Conservation (phyloP, 2,888 invertebrate genomes). For the Linnaemya vulpina region DNA sequence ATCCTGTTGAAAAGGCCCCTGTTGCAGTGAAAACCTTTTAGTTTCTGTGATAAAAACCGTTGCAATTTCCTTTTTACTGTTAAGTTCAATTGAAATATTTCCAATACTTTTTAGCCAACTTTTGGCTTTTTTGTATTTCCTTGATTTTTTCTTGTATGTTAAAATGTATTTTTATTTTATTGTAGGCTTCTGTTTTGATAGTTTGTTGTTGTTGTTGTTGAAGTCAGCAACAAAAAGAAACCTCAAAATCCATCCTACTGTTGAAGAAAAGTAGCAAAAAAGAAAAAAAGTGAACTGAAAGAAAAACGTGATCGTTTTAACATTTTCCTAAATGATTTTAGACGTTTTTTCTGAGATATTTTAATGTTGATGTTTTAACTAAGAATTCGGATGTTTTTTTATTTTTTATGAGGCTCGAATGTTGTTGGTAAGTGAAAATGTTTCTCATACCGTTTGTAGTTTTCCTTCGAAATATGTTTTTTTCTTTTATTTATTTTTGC, state of each 20-base stretch:
- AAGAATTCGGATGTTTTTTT: conserved; percentile 53
- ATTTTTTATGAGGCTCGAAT: neutral
- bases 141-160: conserved; percentile 59
- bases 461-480: conserved; percentile 4
- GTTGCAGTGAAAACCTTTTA: neutral
- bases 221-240: conserved; percentile 14
- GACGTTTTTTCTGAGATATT: conserved; percentile 67
- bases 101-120: conserved; percentile 23
- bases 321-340: conserved; percentile 77
- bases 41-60: too few species aligned
- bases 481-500: neutral
- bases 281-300: conserved; percentile 31
- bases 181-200: conserved; percentile 62
- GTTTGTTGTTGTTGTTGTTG: conserved; percentile 16
- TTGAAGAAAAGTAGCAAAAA: conserved; percentile 12
- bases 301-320: conserved; percentile 82
- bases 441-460: conserved; percentile 60
- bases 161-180: conserved; percentile 50
- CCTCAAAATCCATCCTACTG: conserved; percentile 40
- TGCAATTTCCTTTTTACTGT: conserved; percentile 68
- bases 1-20: neutral
- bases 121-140: neutral
- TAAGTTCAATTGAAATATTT: conserved; percentile 71
- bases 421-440: conserved; percentile 52
- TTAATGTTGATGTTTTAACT: conserved; percentile 68